Percentiles rank a stretch among this genome's conserved stretches.
Conservation (phyloP, 53 echinoderm and acorn worm genomes). For the Holothuria scabra region DNA sequence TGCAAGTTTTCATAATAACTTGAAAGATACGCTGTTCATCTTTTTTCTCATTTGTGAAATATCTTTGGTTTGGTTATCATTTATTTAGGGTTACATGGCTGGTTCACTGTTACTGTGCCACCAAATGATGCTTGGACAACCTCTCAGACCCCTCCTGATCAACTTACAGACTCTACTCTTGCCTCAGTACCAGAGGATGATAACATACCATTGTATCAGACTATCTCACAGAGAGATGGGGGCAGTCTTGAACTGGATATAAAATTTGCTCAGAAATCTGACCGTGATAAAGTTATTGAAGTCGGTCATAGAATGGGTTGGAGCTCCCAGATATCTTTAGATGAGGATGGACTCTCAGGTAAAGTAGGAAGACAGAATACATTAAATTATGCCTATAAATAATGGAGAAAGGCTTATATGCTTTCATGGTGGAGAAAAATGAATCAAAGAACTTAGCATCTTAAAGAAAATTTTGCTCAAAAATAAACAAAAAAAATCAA, state of each 20-base stretch:
- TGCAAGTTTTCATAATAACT: too few relatives aligned
- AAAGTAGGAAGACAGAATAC: neutral
- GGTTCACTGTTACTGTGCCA: conserved; percentile 76
- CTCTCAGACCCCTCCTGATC: neutral
- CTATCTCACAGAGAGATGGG: conserved; percentile 56
- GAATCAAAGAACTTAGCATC: too few relatives aligned
- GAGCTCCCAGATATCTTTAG: conserved; percentile 62
- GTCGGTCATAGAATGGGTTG: conserved; percentile 86
- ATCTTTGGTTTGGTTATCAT: neutral
- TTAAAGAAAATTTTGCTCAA: too few relatives aligned
- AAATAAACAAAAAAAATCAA: too few relatives aligned
- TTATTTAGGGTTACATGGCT: conserved; percentile 80
- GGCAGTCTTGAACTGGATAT: conserved; percentile 82
- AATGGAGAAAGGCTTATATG: too few relatives aligned
- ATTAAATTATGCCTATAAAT: too few relatives aligned
- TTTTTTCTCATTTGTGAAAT: neutral
- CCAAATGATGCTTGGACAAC: conserved; percentile 57
- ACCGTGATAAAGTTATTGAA: conserved; percentile 77
- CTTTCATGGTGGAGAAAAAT: too few relatives aligned
- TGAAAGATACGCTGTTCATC: too few relatives aligned
- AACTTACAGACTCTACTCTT: too few relatives aligned
- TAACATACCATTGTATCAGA: neutral
- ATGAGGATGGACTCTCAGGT: conserved; percentile 28
- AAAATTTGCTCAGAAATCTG: conserved; percentile 84
- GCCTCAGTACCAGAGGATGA: neutral